Percentiles rank a stretch among this genome's conserved stretches.
phyloP scores from a whole-genome alignment of 2,888 invertebrate species.

The Metacarcinus magister region DNA sequence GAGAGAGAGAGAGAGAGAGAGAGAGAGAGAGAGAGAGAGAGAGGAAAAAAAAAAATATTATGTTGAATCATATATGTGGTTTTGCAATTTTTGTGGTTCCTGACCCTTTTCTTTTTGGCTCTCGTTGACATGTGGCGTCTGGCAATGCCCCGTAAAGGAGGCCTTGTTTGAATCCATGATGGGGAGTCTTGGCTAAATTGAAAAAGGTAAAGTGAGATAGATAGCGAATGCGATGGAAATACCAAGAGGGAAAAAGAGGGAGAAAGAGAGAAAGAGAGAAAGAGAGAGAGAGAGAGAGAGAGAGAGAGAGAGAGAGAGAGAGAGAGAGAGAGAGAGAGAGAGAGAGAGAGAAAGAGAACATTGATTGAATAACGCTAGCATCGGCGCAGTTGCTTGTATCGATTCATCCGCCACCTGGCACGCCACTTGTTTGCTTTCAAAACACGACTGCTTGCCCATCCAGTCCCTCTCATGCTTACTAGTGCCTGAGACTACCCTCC shows the following conservation, averaged over 20 bases:
- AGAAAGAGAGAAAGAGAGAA: neutral
- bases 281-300: conserved; percentile 19
- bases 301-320: conserved; percentile 18
- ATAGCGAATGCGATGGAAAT: neutral
- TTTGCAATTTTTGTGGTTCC: neutral
- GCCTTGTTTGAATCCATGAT: neutral
- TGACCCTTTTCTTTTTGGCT: neutral
- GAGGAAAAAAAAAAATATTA: neutral
- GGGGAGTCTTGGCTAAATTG: neutral
- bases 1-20: too few relatives aligned
- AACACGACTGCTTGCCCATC: neutral
- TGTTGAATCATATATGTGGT: neutral
- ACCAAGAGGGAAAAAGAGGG: neutral
- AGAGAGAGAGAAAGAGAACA: neutral
- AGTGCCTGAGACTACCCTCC: neutral
- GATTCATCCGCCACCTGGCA: neutral
- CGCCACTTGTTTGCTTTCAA: conserved; percentile 36
- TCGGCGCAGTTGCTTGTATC: conserved; percentile 45
- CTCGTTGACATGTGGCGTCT: neutral
- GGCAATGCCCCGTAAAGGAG: neutral
- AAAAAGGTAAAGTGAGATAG: conserved; percentile 15
- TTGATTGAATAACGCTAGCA: conserved; percentile 45
- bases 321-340: conserved; percentile 34
- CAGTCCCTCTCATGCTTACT: conserved; percentile 17
- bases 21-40: too few relatives aligned